Evolutionary conservation across 2,113 vertebrate species (phyloP).

Genomic region (Orientallactaga bullata): DNA sequence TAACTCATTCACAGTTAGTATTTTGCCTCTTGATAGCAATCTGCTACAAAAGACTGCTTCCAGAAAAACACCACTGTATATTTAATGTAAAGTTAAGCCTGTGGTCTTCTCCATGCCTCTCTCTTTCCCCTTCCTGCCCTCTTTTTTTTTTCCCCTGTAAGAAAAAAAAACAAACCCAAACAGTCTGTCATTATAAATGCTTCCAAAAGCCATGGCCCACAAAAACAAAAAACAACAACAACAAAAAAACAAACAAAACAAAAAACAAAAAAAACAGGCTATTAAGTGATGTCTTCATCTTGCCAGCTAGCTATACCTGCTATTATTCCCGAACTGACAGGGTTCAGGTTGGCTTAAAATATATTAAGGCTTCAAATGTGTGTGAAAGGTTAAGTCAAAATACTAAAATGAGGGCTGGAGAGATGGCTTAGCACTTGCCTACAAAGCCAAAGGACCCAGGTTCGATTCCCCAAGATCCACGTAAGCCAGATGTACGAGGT

Average conservation of each 20-base stretch:
- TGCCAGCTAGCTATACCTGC: background rate
- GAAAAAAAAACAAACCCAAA: background rate
- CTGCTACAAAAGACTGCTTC: background rate
- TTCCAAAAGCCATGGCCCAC: background rate
- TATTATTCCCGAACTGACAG: background rate
- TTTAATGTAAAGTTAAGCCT: background rate
- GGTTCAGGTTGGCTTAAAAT: background rate
- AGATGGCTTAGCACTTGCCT: too few species aligned
- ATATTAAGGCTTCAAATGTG: background rate
- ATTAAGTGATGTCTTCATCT: background rate
- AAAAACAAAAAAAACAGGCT: too few species aligned
- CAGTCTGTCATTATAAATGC: background rate
- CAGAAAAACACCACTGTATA: background rate
- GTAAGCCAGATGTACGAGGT: too few species aligned
- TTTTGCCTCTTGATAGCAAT: conserved; percentile 20
- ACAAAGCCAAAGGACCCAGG: too few species aligned
- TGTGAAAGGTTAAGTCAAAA: background rate
- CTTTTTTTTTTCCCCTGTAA: too few species aligned
- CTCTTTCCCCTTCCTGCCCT: too few species aligned
- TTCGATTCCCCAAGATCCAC: too few species aligned
- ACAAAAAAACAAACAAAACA: too few species aligned
- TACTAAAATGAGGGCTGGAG: too few species aligned
- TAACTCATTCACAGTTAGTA: background rate
- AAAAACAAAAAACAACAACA: too few species aligned
- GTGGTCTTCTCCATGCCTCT: background rate